Evolutionary conservation across 2,888 invertebrate genomes (phyloP).

Genomic region (Drosophila atroscutellata): DNA sequence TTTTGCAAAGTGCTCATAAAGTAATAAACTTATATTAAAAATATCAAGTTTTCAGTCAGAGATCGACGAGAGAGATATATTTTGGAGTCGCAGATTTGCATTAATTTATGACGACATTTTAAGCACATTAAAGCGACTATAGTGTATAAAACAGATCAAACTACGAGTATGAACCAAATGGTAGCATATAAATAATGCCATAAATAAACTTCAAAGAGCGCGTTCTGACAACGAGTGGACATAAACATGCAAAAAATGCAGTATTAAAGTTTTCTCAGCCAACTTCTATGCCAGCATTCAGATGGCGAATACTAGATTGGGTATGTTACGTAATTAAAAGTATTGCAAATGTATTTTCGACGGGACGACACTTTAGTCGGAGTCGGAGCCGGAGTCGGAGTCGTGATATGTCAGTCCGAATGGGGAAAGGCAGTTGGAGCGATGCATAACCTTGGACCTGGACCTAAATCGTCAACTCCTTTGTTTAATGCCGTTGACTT

Average conservation of each 20-base stretch:
- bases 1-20: not conserved
- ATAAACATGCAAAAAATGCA: not conserved
- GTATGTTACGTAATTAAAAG: constrained; percentile 46
- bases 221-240: not conserved
- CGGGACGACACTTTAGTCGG: constrained; percentile 7
- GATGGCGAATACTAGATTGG: constrained; percentile 3
- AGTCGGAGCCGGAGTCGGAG: constrained; percentile 18
- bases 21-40: not conserved
- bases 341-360: constrained; percentile 26
- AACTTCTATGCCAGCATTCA: constrained; percentile 6
- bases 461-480: constrained; percentile 46
- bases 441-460: constrained; percentile 41
- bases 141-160: constrained; percentile 3
- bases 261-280: constrained; percentile 10
- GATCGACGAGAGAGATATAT: not conserved
- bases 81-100: not conserved
- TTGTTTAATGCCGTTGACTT: constrained; percentile 20
- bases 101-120: not conserved
- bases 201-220: constrained; percentile 3
- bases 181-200: constrained; percentile 1
- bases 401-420: constrained; percentile 47
- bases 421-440: constrained; percentile 46
- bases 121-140: not conserved
- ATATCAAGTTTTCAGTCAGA: not conserved
- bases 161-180: constrained; percentile 20